Evolutionary conservation across 2,888 invertebrate species (phyloP).

Genomic region (Lasioglossum calceatum): DNA sequence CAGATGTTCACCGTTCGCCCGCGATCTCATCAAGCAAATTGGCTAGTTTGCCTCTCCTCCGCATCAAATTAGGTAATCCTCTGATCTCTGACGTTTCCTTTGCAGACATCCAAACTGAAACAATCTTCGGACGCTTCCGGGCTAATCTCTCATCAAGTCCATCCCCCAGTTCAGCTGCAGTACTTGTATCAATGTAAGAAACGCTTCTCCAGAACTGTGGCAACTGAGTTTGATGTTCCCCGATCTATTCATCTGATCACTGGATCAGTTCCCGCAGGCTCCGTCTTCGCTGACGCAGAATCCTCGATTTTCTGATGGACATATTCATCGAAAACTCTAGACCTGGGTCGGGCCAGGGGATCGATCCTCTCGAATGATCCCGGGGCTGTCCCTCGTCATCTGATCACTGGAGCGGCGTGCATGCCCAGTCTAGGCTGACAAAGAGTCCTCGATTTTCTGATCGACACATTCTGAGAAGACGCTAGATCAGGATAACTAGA

Average conservation of each 20-base stretch:
- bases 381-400: background rate
- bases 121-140: background rate
- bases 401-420: background rate
- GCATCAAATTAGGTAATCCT: background rate
- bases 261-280: background rate
- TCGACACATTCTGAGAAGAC: slow-evolving; percentile 57
- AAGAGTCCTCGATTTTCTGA: slow-evolving; percentile 42
- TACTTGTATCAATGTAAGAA: background rate
- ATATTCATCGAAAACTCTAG: slow-evolving; percentile 50
- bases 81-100: background rate
- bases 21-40: background rate
- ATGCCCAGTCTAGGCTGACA: slow-evolving; percentile 9
- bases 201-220: background rate
- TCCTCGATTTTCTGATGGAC: slow-evolving; percentile 46
- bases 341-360: background rate
- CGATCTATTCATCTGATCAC: background rate
- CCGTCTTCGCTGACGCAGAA: no score
- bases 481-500: slow-evolving; percentile 9
- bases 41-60: background rate
- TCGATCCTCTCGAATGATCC: background rate
- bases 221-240: no score
- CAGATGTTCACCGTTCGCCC: background rate
- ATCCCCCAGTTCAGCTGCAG: background rate
- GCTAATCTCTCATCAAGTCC: background rate
- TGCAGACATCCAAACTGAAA: background rate